Evolutionary conservation across 2,888 invertebrate genomes (phyloP).

Genomic region (Tetranychus truncatus): DNA sequence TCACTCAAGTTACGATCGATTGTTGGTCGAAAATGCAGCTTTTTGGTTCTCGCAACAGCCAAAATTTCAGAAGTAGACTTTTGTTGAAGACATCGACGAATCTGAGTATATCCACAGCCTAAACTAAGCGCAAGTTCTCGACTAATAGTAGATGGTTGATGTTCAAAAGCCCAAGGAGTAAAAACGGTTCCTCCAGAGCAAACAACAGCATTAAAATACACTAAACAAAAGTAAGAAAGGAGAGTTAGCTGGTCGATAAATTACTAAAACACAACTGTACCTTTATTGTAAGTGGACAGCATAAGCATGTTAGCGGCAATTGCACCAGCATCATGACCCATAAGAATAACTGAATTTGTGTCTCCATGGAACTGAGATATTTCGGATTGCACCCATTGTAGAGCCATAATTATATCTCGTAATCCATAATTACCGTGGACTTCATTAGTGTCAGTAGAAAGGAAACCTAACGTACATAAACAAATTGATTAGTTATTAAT

Average conservation of each 20-base stretch:
- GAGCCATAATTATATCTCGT: slow-evolving; percentile 30
- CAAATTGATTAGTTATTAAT: not conserved
- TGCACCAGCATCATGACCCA: slow-evolving; percentile 30
- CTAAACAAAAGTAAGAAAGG: not conserved
- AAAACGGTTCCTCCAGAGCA: slow-evolving; percentile 21
- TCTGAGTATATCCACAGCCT: not conserved
- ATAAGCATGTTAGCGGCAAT: slow-evolving; percentile 25
- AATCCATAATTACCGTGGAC: slow-evolving; percentile 31
- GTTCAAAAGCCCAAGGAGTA: slow-evolving; percentile 19
- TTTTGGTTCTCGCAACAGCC: slow-evolving; percentile 9
- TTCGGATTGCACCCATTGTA: slow-evolving; percentile 30
- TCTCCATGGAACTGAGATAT: slow-evolving; percentile 29
- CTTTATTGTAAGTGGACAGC: not conserved
- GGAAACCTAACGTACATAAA: slow-evolving; percentile 30
- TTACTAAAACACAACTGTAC: not conserved
- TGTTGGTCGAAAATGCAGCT: slow-evolving; percentile 19
- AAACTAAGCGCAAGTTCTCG: slow-evolving; percentile 8
- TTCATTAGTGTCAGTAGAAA: slow-evolving; percentile 28
- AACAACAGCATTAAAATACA: not conserved
- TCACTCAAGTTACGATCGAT: slow-evolving; percentile 17
- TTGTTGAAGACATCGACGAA: slow-evolving; percentile 19
- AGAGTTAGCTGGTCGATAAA: not conserved
- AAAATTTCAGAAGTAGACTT: slow-evolving; percentile 15
- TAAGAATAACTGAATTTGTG: slow-evolving; percentile 29
- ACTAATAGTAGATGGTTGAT: slow-evolving; percentile 5